These are phyloP conservation scores for Tigriopus californicus DNA, from an alignment of 2,888 invertebrate species.

Conservation along the genomic window DNA sequence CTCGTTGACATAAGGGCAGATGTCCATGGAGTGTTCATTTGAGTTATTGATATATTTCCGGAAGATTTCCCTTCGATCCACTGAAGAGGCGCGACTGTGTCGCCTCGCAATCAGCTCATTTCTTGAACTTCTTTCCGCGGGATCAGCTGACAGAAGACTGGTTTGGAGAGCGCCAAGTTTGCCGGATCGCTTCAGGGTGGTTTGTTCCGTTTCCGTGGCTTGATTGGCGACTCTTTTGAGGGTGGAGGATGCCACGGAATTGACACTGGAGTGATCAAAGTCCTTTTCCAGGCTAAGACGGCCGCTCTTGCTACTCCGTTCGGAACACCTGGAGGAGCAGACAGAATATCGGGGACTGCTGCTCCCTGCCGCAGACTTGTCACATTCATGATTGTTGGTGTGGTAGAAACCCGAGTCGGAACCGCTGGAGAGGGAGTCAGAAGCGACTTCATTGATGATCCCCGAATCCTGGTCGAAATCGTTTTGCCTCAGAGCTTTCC, in stretches of 20 bases:
- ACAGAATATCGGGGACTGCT: too few species aligned
- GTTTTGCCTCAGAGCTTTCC: background rate
- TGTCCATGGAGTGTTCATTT: background rate
- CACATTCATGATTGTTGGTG: background rate
- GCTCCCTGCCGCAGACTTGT: background rate
- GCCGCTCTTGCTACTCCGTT: too few species aligned
- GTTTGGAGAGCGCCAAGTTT: too few species aligned
- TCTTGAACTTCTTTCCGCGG: background rate
- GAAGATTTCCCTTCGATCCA: conserved; percentile 11
- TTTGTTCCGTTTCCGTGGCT: conserved; percentile 3
- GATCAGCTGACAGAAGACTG: background rate
- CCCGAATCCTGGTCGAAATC: conserved; percentile 5
- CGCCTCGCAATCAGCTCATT: background rate
- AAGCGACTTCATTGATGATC: background rate
- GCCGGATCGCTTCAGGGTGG: too few species aligned
- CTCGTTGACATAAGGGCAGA: background rate
- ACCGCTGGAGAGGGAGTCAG: background rate
- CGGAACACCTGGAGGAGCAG: too few species aligned
- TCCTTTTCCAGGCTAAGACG: too few species aligned
- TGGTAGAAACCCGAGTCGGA: background rate
- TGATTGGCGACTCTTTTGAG: background rate
- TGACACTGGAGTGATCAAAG: too few species aligned
- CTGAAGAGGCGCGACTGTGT: background rate
- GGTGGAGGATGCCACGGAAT: too few species aligned
- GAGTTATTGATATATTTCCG: conserved; percentile 1